Percentiles rank a stretch among this genome's conserved stretches.
Conservation (phyloP, 2,797 vertebrate genomes). For the Agapornis canus region DNA sequence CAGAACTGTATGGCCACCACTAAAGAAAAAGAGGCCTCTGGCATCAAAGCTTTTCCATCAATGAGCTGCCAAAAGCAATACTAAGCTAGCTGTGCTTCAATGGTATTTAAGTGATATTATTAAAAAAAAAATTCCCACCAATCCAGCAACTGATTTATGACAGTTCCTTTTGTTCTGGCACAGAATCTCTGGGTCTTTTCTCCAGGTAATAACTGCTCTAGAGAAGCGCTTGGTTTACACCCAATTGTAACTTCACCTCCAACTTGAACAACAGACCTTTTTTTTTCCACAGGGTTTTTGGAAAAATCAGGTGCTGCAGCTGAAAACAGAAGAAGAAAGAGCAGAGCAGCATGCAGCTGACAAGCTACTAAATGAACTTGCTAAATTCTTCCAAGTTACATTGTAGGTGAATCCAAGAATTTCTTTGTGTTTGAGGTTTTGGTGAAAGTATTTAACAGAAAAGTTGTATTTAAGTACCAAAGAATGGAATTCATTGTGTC, state of each 20-base stretch:
- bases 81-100: neutral
- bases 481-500: neutral
- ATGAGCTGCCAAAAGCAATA: neutral
- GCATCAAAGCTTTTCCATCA: neutral
- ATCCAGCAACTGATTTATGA: neutral
- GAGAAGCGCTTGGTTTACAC: slow-evolving; percentile 85
- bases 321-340: slow-evolving; percentile 42
- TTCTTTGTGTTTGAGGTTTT: neutral
- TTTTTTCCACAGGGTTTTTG: slow-evolving; percentile 81
- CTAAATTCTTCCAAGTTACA: neutral
- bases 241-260: slow-evolving; percentile 83
- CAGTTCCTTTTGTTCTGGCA: slow-evolving; percentile 79
- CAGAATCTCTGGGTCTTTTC: slow-evolving; percentile 76
- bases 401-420: neutral
- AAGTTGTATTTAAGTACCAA: neutral
- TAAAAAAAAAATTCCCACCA: neutral
- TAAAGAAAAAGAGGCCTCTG: neutral
- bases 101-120: neutral
- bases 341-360: neutral
- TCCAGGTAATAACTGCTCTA: slow-evolving; percentile 83
- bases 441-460: neutral
- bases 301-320: slow-evolving; percentile 88
- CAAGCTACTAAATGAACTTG: neutral
- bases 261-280: slow-evolving; percentile 81
- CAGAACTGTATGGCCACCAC: neutral